Evolutionary conservation across 1,140 invertebrate species (phyloP).

Genomic region (Drosophila nasuta): DNA sequence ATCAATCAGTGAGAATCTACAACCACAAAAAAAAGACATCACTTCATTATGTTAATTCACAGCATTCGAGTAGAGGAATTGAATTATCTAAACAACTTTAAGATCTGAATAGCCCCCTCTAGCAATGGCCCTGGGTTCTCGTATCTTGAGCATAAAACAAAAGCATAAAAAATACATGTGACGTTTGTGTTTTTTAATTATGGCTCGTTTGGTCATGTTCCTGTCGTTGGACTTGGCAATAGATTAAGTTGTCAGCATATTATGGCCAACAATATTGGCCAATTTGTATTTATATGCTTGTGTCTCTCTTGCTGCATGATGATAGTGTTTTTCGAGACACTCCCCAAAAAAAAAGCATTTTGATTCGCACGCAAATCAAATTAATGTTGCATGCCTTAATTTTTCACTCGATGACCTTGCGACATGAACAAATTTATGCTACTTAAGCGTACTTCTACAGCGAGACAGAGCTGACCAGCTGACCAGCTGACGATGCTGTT

Average conservation of each 20-base stretch:
- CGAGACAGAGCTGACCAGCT: slow-evolving; percentile 11
- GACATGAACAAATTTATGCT: slow-evolving; percentile 75
- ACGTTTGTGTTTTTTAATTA: slow-evolving; percentile 78
- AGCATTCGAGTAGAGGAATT: neutral
- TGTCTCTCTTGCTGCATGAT: slow-evolving; percentile 5
- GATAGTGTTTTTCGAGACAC: slow-evolving; percentile 11
- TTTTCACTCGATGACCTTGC: slow-evolving; percentile 69
- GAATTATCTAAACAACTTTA: neutral
- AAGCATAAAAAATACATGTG: slow-evolving; percentile 54
- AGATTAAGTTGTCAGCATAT: slow-evolving; percentile 75
- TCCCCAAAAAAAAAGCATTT: slow-evolving; percentile 35
- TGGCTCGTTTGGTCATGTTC: slow-evolving; percentile 66
- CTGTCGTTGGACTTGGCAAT: slow-evolving; percentile 54
- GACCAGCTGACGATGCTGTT: slow-evolving; percentile 24
- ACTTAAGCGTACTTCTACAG: slow-evolving; percentile 16
- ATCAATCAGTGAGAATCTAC: neutral
- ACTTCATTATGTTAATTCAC: neutral
- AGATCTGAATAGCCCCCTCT: slow-evolving; percentile 2
- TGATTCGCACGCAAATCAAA: slow-evolving; percentile 81
- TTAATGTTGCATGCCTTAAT: slow-evolving; percentile 78
- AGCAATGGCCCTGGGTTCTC: slow-evolving; percentile 28
- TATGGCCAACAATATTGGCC: slow-evolving; percentile 60
- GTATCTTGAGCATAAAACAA: slow-evolving; percentile 28
- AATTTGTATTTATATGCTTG: slow-evolving; percentile 55
- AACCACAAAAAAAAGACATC: neutral